phyloP scores from a whole-genome alignment of 2,888 invertebrate species.

The Sphaerophoria taeniata region DNA sequence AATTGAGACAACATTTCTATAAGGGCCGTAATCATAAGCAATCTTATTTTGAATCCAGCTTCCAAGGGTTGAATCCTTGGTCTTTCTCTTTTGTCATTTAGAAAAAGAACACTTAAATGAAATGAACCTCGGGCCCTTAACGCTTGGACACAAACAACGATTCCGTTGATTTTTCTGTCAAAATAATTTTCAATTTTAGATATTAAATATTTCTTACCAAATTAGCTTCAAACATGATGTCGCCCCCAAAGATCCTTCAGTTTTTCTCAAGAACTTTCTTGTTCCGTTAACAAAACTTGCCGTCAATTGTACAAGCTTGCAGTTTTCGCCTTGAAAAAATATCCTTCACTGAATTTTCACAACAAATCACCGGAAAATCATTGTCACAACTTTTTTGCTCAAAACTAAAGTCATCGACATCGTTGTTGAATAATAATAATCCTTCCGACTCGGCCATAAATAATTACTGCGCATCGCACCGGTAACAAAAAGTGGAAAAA shows the following conservation, averaged over 20 bases:
- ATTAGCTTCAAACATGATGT: constrained; percentile 55
- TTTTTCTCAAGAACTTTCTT: background rate
- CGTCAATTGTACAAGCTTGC: too few species aligned
- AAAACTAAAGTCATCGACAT: background rate
- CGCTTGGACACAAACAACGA: too few species aligned
- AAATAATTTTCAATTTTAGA: background rate
- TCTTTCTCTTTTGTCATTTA: too few species aligned
- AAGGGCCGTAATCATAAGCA: too few species aligned
- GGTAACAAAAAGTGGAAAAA: background rate
- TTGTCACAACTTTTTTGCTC: background rate
- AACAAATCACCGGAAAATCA: constrained; percentile 12
- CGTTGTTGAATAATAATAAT: background rate
- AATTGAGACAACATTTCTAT: too few species aligned
- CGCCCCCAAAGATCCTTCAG: constrained; percentile 21
- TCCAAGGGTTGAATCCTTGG: too few species aligned
- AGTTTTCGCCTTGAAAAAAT: background rate
- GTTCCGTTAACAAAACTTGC: background rate
- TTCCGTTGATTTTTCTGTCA: background rate
- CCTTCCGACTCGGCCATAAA: constrained; percentile 7
- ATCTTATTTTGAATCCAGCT: too few species aligned
- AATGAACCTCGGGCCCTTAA: too few species aligned
- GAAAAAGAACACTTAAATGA: too few species aligned
- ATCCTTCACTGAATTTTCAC: background rate
- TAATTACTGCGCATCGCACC: constrained; percentile 28
- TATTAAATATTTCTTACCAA: constrained; percentile 47